phyloP scores from a whole-genome alignment of 1,140 invertebrate genomes.

The Pseudomyrmex dendroicus region DNA sequence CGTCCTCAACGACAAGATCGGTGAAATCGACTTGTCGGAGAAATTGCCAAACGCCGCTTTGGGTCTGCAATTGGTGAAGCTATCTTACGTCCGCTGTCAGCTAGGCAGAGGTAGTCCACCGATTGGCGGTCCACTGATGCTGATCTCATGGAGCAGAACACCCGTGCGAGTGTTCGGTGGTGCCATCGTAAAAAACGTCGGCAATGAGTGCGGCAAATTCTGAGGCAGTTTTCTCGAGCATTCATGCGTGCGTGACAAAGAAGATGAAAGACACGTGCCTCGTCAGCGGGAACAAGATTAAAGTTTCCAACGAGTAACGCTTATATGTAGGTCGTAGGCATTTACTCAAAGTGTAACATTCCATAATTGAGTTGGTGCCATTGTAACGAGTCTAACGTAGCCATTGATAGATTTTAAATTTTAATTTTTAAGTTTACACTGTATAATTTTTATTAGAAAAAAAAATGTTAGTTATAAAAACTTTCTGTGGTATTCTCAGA shows the following conservation, averaged over 20 bases:
- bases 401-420: constrained; percentile 5
- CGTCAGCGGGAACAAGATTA: too few relatives aligned
- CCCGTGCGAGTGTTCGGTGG: constrained; percentile 86
- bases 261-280: too few relatives aligned
- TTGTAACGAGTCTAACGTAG: constrained; percentile 1
- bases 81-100: constrained; percentile 83
- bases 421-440: too few relatives aligned
- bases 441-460: too few relatives aligned
- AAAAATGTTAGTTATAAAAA: too few relatives aligned
- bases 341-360: background rate
- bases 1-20: background rate
- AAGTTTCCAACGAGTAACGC: too few relatives aligned
- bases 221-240: constrained; percentile 59
- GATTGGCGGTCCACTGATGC: constrained; percentile 80
- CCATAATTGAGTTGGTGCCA: background rate
- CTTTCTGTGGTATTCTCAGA: too few relatives aligned
- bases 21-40: background rate
- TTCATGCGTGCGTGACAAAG: background rate
- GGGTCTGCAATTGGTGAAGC: constrained; percentile 83
- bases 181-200: constrained; percentile 84
- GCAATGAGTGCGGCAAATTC: constrained; percentile 85
- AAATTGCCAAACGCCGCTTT: constrained; percentile 68
- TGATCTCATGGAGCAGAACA: constrained; percentile 86
- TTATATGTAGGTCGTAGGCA: background rate
- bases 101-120: constrained; percentile 85